Percentiles rank a stretch among this genome's conserved stretches.
Evolutionary conservation across 2,888 invertebrate genomes (phyloP).

Genomic region (Geophilus truncorum): DNA sequence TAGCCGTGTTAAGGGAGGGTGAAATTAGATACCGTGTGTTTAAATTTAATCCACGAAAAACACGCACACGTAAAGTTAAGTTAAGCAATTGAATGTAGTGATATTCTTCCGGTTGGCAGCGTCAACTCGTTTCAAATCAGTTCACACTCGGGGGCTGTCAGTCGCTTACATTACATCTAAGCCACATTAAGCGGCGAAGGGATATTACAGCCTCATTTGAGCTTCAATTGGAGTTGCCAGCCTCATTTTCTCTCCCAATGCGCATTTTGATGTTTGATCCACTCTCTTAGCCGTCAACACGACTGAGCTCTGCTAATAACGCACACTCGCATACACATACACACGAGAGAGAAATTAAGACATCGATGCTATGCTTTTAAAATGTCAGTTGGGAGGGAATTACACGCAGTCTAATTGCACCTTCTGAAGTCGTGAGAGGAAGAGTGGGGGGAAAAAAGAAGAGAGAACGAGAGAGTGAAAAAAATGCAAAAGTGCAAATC

Average conservation of each 20-base stretch:
- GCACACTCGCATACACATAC: slow-evolving; percentile 5
- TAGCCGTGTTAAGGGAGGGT: too few species aligned
- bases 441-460: too few species aligned
- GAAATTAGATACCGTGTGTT: too few species aligned
- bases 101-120: background rate
- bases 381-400: slow-evolving; percentile 25
- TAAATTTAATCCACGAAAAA: too few species aligned
- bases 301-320: background rate
- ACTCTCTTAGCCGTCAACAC: slow-evolving; percentile 16
- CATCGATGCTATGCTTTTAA: slow-evolving; percentile 31
- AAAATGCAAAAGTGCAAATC: background rate
- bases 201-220: slow-evolving; percentile 16
- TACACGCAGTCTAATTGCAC: slow-evolving; percentile 16
- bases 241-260: slow-evolving; percentile 16
- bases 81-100: background rate
- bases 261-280: slow-evolving; percentile 11
- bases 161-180: background rate
- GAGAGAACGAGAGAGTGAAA: background rate
- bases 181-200: slow-evolving; percentile 7
- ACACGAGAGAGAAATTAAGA: slow-evolving; percentile 33
- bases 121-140: background rate
- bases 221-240: slow-evolving; percentile 1
- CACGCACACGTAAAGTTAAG: too few species aligned
- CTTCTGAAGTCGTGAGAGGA: background rate
- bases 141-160: slow-evolving; percentile 2